Evolutionary conservation across 1,140 invertebrate species (phyloP), one percentile per base, ranked within the genome.

Genomic region (Heliconius hewitsoni): DNA sequence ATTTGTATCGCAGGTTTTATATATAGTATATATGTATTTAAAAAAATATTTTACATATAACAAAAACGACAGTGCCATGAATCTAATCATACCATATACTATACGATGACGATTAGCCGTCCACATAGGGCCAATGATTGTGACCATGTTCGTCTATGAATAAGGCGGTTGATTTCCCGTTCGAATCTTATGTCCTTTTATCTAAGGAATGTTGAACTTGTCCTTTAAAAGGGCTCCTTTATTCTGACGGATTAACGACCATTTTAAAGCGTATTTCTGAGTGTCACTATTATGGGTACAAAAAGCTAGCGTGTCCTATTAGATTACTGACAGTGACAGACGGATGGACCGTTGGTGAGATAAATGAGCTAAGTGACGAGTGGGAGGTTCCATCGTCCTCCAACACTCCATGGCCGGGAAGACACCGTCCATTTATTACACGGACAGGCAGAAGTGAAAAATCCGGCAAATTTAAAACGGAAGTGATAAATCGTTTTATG

Each of bases 291-390:
- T 89, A 89, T 84, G 86, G 87, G 90, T 85, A 90, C 88, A 92
- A 93, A 92, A 94, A 94, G 89, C 88, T 87, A 85, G 90, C 91
- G 90, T 93, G 91, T 93, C 91, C 90, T 92, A 93, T 94, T 93
- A 93, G 91, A 94, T 94, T 94, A 94, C 85, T 90, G 89, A 82
- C 88, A 85, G 87, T 93, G 93, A 94, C 90, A 90, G 91, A 92
- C 90, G 88, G 89, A 89, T 89, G 87, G 87, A 90, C 90, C 83
- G 87, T 85, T 90, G 86, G 83, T 82, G 87, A 92, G 91, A 94
- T 93, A 91, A 93, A 94, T 94, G 91, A 83, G 89, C 88, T 90
- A 91, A 93, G 91, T 93, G 91, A 92, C 90, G 89, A 92, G 91
- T 93, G 90, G 92, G 91, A 90, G 86, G 90, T 81, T 84, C 81